A percentile compares a stretch with the other conserved stretches of the same genome.
These are phyloP conservation scores for Sternarchorhynchus goeldii DNA, from an alignment of 2,797 vertebrate species.

Conservation along the genomic window DNA sequence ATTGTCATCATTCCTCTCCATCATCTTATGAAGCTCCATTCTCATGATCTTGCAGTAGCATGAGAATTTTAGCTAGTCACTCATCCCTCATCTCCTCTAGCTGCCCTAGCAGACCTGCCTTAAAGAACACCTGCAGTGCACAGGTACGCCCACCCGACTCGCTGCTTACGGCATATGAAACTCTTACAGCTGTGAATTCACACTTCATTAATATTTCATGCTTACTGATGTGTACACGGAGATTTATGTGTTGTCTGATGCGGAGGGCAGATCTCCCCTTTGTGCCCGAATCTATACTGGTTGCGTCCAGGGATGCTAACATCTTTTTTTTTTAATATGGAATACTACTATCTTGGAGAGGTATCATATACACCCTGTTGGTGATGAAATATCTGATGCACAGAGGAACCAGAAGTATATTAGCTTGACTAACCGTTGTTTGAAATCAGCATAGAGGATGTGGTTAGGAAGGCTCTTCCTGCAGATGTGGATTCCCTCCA, in stretches of 20 bases:
- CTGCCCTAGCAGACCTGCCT: conserved; percentile 85
- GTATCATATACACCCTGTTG: not conserved
- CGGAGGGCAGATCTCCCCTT: conserved; percentile 74
- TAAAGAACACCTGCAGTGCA: conserved; percentile 88
- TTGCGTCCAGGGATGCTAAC: conserved; percentile 80
- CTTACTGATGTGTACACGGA: not conserved
- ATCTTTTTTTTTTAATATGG: conserved; percentile 75
- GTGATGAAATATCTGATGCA: not conserved
- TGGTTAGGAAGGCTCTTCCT: conserved; percentile 93
- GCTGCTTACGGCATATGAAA: conserved; percentile 2
- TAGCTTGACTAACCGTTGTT: conserved; percentile 79
- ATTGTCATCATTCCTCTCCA: conserved; percentile 75
- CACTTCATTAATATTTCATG: not conserved
- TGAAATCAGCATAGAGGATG: conserved; percentile 88
- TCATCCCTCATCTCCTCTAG: conserved; percentile 90
- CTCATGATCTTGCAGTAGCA: conserved; percentile 87
- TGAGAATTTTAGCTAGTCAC: conserved; percentile 87
- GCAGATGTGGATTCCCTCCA: conserved; percentile 94
- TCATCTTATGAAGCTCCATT: conserved; percentile 79
- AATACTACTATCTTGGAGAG: not conserved
- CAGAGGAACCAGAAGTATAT: not conserved
- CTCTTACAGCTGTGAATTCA: conserved; percentile 3
- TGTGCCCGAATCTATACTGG: conserved; percentile 91
- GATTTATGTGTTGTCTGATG: not conserved
- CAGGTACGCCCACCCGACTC: conserved; percentile 14